Conservation (phyloP, 2,797 vertebrate species). For the Xenopus petersii region DNA sequence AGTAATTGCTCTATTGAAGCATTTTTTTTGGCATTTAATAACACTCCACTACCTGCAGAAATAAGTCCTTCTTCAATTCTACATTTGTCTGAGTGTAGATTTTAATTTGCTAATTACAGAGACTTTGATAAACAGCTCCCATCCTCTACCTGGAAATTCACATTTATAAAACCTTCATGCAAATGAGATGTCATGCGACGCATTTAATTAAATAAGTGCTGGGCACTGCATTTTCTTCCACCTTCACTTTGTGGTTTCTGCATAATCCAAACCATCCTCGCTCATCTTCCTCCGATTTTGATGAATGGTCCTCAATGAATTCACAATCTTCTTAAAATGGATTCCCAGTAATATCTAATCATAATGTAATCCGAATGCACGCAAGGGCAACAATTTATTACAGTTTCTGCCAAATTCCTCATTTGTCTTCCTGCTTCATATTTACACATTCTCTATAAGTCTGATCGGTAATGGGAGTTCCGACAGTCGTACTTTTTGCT, state of each 20-base stretch:
- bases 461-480: neutral
- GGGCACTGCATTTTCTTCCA: neutral
- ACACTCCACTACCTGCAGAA: too few relatives aligned
- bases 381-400: constrained; percentile 23
- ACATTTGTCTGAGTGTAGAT: neutral
- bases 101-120: neutral
- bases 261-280: constrained; percentile 14
- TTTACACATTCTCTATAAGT: neutral
- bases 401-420: constrained; percentile 2
- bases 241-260: neutral
- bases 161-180: constrained; percentile 18
- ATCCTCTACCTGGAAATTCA: neutral
- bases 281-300: constrained; percentile 1
- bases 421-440: constrained; percentile 5
- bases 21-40: too few relatives aligned
- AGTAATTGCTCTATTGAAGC: too few relatives aligned
- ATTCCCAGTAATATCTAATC: constrained; percentile 31
- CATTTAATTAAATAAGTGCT: constrained; percentile 18
- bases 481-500: neutral
- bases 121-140: constrained; percentile 1
- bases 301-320: constrained; percentile 33
- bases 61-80: neutral
- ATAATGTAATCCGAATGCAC: constrained; percentile 20
- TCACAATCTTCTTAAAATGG: constrained; percentile 25
- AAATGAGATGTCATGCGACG: constrained; percentile 4